phyloP scores from a whole-genome alignment of 2,797 vertebrate species.

The Labeo calbasu region DNA sequence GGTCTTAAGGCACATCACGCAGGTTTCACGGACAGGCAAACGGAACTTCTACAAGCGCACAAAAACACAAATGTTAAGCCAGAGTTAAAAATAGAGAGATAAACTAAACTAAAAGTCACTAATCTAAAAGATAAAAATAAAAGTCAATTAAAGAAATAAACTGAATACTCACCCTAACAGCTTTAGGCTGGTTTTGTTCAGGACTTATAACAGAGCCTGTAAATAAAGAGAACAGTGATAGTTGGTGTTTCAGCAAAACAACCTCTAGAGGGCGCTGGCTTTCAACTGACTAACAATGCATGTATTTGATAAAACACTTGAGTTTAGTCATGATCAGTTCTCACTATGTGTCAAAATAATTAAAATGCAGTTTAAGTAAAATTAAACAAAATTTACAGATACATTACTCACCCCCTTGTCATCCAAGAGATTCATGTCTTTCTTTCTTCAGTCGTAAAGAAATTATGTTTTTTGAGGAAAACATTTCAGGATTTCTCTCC shows the following conservation, averaged over 20 bases:
- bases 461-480: too few relatives aligned
- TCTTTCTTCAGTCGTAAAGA: too few relatives aligned
- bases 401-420: too few relatives aligned
- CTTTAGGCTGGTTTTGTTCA: constrained; percentile 80
- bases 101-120: background rate
- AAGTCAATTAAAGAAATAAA: background rate
- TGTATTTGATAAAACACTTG: background rate
- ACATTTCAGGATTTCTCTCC: too few relatives aligned
- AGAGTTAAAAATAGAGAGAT: background rate
- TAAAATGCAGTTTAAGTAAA: background rate
- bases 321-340: background rate
- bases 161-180: constrained; percentile 77
- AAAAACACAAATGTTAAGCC: background rate
- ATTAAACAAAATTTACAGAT: too few relatives aligned
- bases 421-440: too few relatives aligned
- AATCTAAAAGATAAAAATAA: background rate
- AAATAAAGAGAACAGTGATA: background rate
- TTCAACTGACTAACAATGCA: background rate
- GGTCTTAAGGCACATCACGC: constrained; percentile 90
- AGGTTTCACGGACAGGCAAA: constrained; percentile 84
- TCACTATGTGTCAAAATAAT: background rate
- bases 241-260: background rate
- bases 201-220: constrained; percentile 69
- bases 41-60: constrained; percentile 82
- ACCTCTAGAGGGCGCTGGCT: constrained; percentile 63